phyloP scores from a whole-genome alignment of 1,140 invertebrate genomes.

The Diorhabda sublineata region DNA sequence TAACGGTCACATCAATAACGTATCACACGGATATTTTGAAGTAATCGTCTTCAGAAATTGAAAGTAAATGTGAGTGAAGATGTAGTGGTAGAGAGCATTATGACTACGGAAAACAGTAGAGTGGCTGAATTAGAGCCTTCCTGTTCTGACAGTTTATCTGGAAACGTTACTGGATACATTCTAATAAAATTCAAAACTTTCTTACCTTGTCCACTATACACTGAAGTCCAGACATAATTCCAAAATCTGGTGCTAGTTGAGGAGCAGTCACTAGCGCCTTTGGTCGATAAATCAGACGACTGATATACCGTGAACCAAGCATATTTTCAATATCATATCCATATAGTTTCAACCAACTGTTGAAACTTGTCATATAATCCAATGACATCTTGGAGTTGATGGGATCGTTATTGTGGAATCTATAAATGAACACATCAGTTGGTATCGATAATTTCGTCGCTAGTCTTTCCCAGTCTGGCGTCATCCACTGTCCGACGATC shows the following conservation, averaged over 20 bases:
- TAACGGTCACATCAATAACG: too few species aligned
- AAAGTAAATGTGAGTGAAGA: too few species aligned
- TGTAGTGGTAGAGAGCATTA: too few species aligned
- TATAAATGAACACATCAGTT: constrained; percentile 84
- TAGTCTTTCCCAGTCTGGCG: constrained; percentile 83
- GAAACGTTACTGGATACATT: background rate
- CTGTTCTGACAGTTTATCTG: too few species aligned
- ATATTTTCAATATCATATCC: constrained; percentile 83
- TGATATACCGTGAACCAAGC: constrained; percentile 75
- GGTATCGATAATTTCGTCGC: constrained; percentile 75
- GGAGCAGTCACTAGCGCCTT: constrained; percentile 71
- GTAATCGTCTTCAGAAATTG: too few species aligned
- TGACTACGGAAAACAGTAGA: too few species aligned
- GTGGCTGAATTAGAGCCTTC: too few species aligned
- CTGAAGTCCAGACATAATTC: constrained; percentile 81
- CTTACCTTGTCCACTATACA: constrained; percentile 77
- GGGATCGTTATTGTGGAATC: constrained; percentile 89
- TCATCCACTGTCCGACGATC: constrained; percentile 90
- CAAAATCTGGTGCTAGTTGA: constrained; percentile 75
- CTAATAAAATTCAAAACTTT: background rate
- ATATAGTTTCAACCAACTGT: constrained; percentile 81
- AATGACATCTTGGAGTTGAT: constrained; percentile 74
- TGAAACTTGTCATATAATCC: constrained; percentile 78
- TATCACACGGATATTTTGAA: too few species aligned
- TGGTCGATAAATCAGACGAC: constrained; percentile 71